phyloP scores from a whole-genome alignment of 2,797 vertebrate genomes.

The Pipistrellus pipistrellus region DNA sequence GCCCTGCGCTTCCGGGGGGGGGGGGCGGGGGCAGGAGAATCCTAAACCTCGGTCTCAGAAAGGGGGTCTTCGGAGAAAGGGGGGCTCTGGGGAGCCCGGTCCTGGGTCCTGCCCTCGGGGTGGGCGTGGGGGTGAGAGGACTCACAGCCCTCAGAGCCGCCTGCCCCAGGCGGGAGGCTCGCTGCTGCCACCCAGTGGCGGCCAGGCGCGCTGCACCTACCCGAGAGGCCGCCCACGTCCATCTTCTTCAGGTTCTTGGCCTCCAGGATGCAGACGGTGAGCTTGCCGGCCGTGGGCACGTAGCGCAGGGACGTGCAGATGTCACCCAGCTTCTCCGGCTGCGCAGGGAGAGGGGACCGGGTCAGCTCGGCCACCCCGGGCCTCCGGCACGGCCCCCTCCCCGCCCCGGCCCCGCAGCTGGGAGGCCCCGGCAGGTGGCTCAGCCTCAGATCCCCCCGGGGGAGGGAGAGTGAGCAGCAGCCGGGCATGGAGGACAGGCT shows the following conservation, averaged over 20 bases:
- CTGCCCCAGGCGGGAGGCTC: neutral
- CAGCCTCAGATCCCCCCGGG: fast-evolving
- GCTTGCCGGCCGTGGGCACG: constrained; percentile 97
- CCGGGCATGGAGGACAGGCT: too few relatives aligned
- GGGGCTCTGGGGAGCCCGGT: neutral
- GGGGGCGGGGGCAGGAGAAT: neutral
- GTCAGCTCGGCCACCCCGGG: neutral
- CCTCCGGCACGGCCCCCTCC: neutral
- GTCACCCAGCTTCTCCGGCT: constrained; percentile 98
- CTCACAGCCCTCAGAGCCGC: neutral
- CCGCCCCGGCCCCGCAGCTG: neutral
- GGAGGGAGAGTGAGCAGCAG: too few relatives aligned
- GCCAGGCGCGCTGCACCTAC: constrained; percentile 83
- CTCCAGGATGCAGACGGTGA: constrained; percentile 98
- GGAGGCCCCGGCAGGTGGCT: neutral
- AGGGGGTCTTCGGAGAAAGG: neutral
- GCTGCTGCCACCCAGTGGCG: constrained; percentile 53
- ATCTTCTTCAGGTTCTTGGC: constrained; percentile 99
- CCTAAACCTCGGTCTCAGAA: neutral
- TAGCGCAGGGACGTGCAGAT: constrained; percentile 99
- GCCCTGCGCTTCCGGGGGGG: too few relatives aligned
- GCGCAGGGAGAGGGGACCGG: constrained; percentile 56
- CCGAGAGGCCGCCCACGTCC: constrained; percentile 98
- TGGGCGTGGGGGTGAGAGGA: too few relatives aligned
- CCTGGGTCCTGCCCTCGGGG: neutral